A percentile compares a stretch with the other conserved stretches of the same genome.
These are phyloP conservation scores for Carassius carassius DNA, from an alignment of 2,113 vertebrate species.

Conservation along the genomic window DNA sequence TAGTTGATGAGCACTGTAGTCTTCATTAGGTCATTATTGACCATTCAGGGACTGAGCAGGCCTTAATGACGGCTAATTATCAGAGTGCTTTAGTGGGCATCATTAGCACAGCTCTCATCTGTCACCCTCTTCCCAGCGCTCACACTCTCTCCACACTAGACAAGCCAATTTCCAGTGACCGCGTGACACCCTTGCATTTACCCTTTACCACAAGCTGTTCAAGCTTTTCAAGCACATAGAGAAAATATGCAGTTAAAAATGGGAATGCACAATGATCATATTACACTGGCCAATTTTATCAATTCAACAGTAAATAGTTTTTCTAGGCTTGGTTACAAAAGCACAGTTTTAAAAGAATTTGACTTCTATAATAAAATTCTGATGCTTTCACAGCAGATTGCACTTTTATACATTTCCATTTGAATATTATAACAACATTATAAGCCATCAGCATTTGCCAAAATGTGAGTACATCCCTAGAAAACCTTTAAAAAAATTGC, in stretches of 20 bases:
- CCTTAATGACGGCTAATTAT: constrained; percentile 61
- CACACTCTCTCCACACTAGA: background rate
- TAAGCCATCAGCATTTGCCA: no score
- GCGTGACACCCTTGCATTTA: background rate
- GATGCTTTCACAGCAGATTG: no score
- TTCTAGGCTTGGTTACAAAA: background rate
- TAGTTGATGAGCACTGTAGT: constrained; percentile 42
- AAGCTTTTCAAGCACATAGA: constrained; percentile 1
- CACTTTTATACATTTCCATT: no score
- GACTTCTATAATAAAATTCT: no score
- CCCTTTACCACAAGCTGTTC: constrained; percentile 3
- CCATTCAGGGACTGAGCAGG: constrained; percentile 36
- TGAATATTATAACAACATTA: no score
- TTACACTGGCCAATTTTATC: background rate
- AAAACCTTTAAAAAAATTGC: no score
- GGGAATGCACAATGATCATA: background rate
- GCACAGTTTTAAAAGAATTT: no score
- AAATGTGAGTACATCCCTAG: no score
- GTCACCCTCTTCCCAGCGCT: constrained; percentile 26
- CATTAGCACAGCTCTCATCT: constrained; percentile 50
- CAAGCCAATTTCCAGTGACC: background rate
- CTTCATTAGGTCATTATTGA: constrained; percentile 49
- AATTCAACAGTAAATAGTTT: no score
- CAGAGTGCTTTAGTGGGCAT: constrained; percentile 35
- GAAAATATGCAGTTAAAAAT: background rate